Percentiles rank a stretch among this genome's conserved stretches.
phyloP scores from a whole-genome alignment of 1,140 invertebrate genomes.

The Drosophila grimshawi region DNA sequence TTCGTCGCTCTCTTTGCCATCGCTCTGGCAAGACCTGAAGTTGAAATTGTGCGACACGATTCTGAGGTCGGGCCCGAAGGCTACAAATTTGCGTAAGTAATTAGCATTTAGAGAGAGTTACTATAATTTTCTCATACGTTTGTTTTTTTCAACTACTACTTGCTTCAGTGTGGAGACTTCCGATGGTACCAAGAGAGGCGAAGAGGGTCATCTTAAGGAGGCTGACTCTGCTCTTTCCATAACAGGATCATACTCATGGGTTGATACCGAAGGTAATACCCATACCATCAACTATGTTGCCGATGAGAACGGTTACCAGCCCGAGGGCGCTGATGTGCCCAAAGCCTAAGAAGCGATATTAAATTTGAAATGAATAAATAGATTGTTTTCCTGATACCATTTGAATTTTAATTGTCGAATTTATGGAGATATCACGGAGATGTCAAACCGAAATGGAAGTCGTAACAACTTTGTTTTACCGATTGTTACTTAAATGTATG shows the following conservation, averaged over 20 bases:
- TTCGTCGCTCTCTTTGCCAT: slow-evolving; percentile 62
- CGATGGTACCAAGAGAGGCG: slow-evolving; percentile 26
- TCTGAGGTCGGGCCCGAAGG: slow-evolving; percentile 84
- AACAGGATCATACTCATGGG: slow-evolving; percentile 86
- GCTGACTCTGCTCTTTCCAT: slow-evolving; percentile 76
- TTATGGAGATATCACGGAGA: background rate
- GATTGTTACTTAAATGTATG: too few species aligned
- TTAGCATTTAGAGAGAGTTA: too few species aligned
- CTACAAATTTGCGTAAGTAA: slow-evolving; percentile 84
- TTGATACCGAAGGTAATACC: slow-evolving; percentile 87
- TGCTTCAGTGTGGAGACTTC: slow-evolving; percentile 38
- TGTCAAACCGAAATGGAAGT: too few species aligned
- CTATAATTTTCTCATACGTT: background rate
- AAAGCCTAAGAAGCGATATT: slow-evolving; percentile 18
- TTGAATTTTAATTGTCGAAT: background rate
- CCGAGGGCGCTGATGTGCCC: slow-evolving; percentile 86
- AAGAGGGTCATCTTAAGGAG: slow-evolving; percentile 34
- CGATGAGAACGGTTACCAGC: slow-evolving; percentile 91
- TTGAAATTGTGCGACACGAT: slow-evolving; percentile 62
- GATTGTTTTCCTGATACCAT: slow-evolving; percentile 28
- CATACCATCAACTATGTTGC: slow-evolving; percentile 88
- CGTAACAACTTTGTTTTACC: too few species aligned
- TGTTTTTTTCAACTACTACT: background rate
- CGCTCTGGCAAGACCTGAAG: slow-evolving; percentile 53
- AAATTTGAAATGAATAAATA: slow-evolving; percentile 17